phyloP scores from a whole-genome alignment of 1,140 invertebrate species.

The Ips typographus region DNA sequence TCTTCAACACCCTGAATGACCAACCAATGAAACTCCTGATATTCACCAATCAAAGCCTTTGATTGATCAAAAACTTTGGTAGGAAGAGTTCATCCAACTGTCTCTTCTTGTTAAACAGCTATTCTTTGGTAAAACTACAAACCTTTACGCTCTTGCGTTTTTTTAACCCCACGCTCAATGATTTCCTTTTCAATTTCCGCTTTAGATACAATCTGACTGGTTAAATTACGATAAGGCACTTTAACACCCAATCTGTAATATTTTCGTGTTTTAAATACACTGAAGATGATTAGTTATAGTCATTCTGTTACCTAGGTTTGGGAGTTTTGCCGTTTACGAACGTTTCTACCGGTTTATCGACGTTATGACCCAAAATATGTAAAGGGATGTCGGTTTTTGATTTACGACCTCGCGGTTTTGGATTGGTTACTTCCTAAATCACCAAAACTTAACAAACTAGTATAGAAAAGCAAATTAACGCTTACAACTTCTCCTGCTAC shows the following conservation, averaged over 20 bases:
- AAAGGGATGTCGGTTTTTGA: slow-evolving; percentile 38
- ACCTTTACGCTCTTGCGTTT: slow-evolving; percentile 21
- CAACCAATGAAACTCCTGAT: too few species aligned
- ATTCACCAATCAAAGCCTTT: too few species aligned
- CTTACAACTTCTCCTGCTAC: too few species aligned
- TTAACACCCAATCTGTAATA: slow-evolving; percentile 49
- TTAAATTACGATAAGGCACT: slow-evolving; percentile 53
- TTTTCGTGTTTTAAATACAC: neutral
- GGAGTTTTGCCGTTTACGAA: slow-evolving; percentile 38
- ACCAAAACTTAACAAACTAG: too few species aligned
- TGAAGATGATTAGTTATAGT: neutral
- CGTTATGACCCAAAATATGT: slow-evolving; percentile 41
- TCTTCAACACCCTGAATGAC: too few species aligned
- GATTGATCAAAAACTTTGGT: too few species aligned
- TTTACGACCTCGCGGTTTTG: slow-evolving; percentile 31
- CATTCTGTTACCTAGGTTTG: slow-evolving; percentile 24
- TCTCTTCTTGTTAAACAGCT: slow-evolving; percentile 9
- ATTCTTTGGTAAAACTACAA: neutral
- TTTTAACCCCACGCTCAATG: slow-evolving; percentile 48
- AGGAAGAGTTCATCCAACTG: neutral
- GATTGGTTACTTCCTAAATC: neutral
- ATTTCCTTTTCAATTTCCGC: slow-evolving; percentile 56
- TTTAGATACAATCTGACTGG: slow-evolving; percentile 55
- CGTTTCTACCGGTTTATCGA: slow-evolving; percentile 40
- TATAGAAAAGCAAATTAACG: too few species aligned